phyloP scores from a whole-genome alignment of 2,113 vertebrate species.

The Glaucidium brasilianum region DNA sequence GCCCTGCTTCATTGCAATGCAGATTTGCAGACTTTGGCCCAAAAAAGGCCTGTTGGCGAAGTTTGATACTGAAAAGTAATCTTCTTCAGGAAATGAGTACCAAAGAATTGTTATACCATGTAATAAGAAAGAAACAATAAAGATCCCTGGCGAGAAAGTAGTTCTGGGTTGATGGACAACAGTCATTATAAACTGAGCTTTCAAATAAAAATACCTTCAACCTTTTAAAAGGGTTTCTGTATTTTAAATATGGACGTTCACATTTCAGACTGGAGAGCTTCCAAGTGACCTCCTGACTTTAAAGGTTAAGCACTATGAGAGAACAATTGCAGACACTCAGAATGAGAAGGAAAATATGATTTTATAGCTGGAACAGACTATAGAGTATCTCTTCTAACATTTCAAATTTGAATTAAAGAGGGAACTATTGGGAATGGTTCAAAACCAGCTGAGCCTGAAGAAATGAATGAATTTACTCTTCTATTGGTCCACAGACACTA shows the following conservation, averaged over 20 bases:
- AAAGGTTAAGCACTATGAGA: constrained; percentile 38
- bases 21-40: constrained; percentile 55
- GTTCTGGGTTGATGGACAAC: constrained; percentile 60
- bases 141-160: constrained; percentile 65
- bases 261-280: constrained; percentile 68
- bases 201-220: constrained; percentile 73
- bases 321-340: constrained; percentile 46
- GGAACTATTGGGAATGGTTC: constrained; percentile 1
- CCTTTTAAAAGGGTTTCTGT: constrained; percentile 62
- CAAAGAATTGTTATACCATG: constrained; percentile 68
- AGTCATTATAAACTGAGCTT: constrained; percentile 65
- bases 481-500: not conserved
- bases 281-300: constrained; percentile 62
- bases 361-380: constrained; percentile 48
- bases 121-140: constrained; percentile 75
- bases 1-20: constrained; percentile 27
- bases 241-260: constrained; percentile 68
- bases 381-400: constrained; percentile 44
- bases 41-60: constrained; percentile 60
- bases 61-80: constrained; percentile 75
- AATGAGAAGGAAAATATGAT: constrained; percentile 51
- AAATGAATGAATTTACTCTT: constrained; percentile 28
- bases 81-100: constrained; percentile 76
- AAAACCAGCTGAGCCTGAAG: not conserved
- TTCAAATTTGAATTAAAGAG: constrained; percentile 52